phyloP scores from a whole-genome alignment of 53 echinoderm and acorn worm genomes.

The Temnopleurus reevesii region DNA sequence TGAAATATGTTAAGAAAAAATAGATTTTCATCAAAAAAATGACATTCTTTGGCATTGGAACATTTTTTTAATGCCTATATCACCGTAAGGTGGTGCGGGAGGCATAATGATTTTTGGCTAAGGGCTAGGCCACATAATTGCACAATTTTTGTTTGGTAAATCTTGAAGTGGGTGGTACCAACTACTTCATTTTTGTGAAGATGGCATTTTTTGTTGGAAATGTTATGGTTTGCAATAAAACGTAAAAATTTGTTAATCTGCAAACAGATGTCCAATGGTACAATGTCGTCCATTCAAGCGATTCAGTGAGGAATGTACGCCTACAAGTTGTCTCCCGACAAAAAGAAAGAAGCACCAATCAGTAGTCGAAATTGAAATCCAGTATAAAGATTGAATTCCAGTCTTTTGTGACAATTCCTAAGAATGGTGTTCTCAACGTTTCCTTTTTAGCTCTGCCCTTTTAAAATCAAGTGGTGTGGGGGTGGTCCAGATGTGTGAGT shows the following conservation, averaged over 20 bases:
- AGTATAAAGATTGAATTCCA: constrained; percentile 32
- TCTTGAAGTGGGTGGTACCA: too few species aligned
- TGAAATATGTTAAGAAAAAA: too few species aligned
- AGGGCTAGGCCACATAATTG: too few species aligned
- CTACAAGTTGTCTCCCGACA: not conserved
- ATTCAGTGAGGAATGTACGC: not conserved
- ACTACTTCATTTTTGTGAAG: too few species aligned
- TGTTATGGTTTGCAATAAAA: too few species aligned
- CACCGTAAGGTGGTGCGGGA: too few species aligned
- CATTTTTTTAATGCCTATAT: too few species aligned
- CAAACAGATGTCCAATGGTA: not conserved
- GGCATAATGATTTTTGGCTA: too few species aligned
- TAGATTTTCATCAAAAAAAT: too few species aligned
- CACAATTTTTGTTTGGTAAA: too few species aligned
- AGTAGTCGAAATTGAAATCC: not conserved
- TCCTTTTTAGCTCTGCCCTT: constrained; percentile 5
- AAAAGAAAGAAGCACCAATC: not conserved
- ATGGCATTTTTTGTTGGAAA: too few species aligned
- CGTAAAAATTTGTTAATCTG: not conserved
- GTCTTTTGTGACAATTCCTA: not conserved
- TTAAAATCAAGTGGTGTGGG: constrained; percentile 30
- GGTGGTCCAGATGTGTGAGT: constrained; percentile 22
- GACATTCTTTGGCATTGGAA: too few species aligned
- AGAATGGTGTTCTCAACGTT: not conserved
- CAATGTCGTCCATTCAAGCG: not conserved